These are phyloP conservation scores for Erebia ligea DNA, from an alignment of 2,888 invertebrate species.

Conservation along the genomic window DNA sequence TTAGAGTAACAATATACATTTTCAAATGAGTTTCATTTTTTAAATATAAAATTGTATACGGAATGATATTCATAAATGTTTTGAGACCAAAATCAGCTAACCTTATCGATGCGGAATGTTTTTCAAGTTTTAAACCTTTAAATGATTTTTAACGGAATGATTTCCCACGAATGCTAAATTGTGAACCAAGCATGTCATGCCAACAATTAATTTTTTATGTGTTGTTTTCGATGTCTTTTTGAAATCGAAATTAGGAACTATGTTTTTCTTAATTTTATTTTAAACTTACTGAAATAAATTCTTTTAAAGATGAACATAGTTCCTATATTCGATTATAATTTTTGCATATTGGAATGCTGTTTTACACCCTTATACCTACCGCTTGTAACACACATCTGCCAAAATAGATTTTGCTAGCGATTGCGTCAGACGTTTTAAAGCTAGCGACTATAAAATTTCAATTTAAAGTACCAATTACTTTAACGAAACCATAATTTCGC, in stretches of 20 bases:
- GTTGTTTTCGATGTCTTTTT: slow-evolving; percentile 55
- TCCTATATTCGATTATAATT: slow-evolving; percentile 35
- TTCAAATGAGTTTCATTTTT: not conserved
- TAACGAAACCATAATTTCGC: not conserved
- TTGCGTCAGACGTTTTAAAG: slow-evolving; percentile 11
- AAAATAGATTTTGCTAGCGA: slow-evolving; percentile 37
- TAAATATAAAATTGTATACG: not conserved
- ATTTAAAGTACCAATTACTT: not conserved
- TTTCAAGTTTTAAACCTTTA: slow-evolving; percentile 43
- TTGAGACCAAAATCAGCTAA: not conserved
- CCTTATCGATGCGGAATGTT: slow-evolving; percentile 42
- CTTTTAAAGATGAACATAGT: not conserved
- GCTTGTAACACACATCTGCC: slow-evolving; percentile 32
- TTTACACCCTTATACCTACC: slow-evolving; percentile 48
- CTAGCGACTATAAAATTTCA: not conserved
- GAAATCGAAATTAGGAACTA: slow-evolving; percentile 44
- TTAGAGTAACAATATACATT: not conserved
- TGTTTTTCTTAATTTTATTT: not conserved
- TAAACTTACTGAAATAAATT: not conserved
- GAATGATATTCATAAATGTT: slow-evolving; percentile 2
- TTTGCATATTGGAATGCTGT: slow-evolving; percentile 56
- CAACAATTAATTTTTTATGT: slow-evolving; percentile 52
- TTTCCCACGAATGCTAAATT: slow-evolving; percentile 39
- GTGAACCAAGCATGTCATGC: slow-evolving; percentile 69
- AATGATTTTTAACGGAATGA: slow-evolving; percentile 42